Base-by-base conservation (phyloP, 1,140 invertebrate genomes). In the Andricus grossulariae region DNA sequence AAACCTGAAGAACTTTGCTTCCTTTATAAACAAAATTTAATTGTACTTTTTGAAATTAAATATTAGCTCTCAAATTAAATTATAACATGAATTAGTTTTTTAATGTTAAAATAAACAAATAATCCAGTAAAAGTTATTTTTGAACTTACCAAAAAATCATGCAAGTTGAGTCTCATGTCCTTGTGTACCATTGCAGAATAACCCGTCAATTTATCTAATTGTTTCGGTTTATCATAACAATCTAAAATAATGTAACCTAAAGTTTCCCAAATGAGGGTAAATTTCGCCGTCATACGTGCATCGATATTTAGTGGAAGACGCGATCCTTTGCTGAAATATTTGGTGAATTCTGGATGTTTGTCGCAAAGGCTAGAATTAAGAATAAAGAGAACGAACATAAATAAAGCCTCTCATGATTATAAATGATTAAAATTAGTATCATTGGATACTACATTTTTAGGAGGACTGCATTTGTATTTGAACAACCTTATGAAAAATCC, bases 131-230 rank as follows among this genome's bases (percentile, higher is more conserved):
- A 45, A 45, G 8, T 45, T 45, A 45, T 45, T 45, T 45, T 18
- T 51, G 18, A 66, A 78, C 73, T 55, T 84, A 86, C 87, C 15
- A 39, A 39, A 57, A 87, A 77, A 78, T 88, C 87, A 49, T 78
- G 18, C 51, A 80, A 71, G 1, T 45, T 19, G 7, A 88, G 73
- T 54, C 72, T 71, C 86, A 88, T 87, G 25, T 88, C 86, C 78
- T 88, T 88, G 76, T 88, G 87, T 39, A 84, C 66, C 86, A 88
- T 86, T 13, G 85, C 87, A 25, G 87, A 52, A 45, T 87, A 87
- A 66, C 86, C 84, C 45, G 86, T 79, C 7, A 85, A 76, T 32
- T 77, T 79, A 76, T 86, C 80, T 2, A 84, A 80, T 73, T 85
- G 81, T 15, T 80, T 80, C 2, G 79, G 82, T 73, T 86, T 85